phyloP scores from a whole-genome alignment of 2,888 invertebrate genomes.

The Brachypalpus laphriformis region DNA sequence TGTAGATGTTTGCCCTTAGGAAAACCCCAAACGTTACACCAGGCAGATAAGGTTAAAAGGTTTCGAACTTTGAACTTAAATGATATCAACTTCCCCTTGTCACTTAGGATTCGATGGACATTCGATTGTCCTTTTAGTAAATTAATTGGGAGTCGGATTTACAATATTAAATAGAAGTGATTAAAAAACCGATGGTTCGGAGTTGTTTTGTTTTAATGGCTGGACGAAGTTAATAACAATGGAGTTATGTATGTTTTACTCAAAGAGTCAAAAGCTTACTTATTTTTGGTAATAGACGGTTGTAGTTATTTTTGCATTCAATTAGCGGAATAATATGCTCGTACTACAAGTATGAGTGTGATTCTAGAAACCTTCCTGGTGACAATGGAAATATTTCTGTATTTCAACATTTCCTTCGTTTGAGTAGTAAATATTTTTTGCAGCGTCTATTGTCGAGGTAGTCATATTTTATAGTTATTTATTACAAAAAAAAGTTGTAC shows the following conservation, averaged over 20 bases:
- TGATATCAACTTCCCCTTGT: slow-evolving; percentile 33
- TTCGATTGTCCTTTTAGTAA: slow-evolving; percentile 37
- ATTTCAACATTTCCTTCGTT: no score
- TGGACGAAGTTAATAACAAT: not conserved
- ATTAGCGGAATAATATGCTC: no score
- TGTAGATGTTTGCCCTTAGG: slow-evolving; percentile 33
- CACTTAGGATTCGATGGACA: slow-evolving; percentile 41
- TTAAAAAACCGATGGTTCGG: not conserved
- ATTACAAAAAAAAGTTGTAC: no score
- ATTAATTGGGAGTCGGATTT: slow-evolving; percentile 33
- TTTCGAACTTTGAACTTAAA: slow-evolving; percentile 39
- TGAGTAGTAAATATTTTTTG: no score
- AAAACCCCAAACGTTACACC: slow-evolving; percentile 23
- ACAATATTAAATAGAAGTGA: slow-evolving; percentile 23
- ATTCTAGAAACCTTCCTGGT: no score
- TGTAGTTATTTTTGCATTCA: no score
- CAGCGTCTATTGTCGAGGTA: no score
- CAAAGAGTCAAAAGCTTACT: no score
- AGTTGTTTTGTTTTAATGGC: not conserved
- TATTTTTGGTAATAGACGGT: no score
- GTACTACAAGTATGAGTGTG: no score
- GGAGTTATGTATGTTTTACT: not conserved
- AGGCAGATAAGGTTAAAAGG: slow-evolving; percentile 19
- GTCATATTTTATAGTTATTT: no score
- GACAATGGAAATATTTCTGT: no score